Base-by-base conservation (phyloP, 2,888 invertebrate genomes). In the Microplitis manilae region DNA sequence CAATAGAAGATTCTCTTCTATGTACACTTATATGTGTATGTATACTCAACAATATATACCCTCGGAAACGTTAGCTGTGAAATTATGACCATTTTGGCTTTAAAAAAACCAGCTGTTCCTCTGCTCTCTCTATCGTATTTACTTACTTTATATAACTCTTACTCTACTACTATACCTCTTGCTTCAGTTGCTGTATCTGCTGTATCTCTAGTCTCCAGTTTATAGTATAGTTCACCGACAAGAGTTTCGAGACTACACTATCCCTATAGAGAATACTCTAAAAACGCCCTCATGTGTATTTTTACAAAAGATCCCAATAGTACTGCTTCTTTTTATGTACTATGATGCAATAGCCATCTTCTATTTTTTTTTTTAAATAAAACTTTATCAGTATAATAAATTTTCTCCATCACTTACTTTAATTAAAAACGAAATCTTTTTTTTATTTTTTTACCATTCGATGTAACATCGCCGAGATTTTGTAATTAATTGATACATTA, bases 51-150 rank as follows among this genome's bases (percentile, higher is more conserved):
- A 30, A 30, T 30, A 30, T 30, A 30, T 30, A 30, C 30, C 30
- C 30, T 30, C 4, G 50, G 50, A 50, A 50, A 50, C 50, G 50
- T 13, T 50, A 8, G 50, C 50, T 9, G 50, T 50, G 50, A 61
- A 75, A 77, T 20, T 70, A 30, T 70, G 39, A 30, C 38, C 60
- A 76, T 79, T 77, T 82, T 83, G 50, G 50, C 50, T 50, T 80
- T 72, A 79, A 75, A 80, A 82, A 77, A 82, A 77, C 78, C 81
- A 82, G 81, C 79, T 81, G 81, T 79, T 79, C 75, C 76, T 70
- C 79, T 38, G 65, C 73, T 78, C 68, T 77, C 71, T 30, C 65
- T 72, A 62, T 74, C 70, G 30, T 68, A 50, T 64, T 59, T 65
- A 38, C 20, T 40, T 65, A 62, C 40, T 61, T 20, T 15, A 38